Conservation (phyloP, 2,113 vertebrate species). For the Toxotes chatareus region DNA sequence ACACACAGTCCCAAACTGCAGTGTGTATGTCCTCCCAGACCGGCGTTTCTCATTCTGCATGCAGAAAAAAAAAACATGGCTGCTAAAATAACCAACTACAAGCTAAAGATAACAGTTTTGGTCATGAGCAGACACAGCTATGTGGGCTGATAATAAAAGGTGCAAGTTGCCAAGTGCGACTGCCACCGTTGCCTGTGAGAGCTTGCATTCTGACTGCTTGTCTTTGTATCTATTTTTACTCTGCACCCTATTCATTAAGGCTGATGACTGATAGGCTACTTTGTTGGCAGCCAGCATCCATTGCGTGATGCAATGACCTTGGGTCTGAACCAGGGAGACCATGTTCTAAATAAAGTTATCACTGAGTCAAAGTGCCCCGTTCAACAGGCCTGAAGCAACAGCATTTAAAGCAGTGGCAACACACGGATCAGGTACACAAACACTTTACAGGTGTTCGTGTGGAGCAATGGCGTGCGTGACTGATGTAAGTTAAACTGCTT, state of each 20-base stretch:
- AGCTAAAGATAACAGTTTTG: slow-evolving; percentile 50
- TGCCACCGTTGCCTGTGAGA: slow-evolving; percentile 66
- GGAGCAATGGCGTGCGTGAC: slow-evolving; percentile 29
- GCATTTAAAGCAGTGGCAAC: slow-evolving; percentile 31
- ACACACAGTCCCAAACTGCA: not conserved
- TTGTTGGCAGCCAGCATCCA: slow-evolving; percentile 73
- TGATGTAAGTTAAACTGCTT: slow-evolving; percentile 55
- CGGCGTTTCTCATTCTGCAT: slow-evolving; percentile 30
- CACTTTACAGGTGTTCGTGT: slow-evolving; percentile 47
- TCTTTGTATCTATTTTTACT: slow-evolving; percentile 81
- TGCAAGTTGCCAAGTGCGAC: slow-evolving; percentile 59
- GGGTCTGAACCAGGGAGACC: slow-evolving; percentile 67
- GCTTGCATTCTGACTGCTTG: slow-evolving; percentile 67
- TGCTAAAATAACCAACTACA: slow-evolving; percentile 60
- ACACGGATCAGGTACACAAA: slow-evolving; percentile 35
- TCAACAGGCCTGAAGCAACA: slow-evolving; percentile 28
- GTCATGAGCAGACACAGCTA: slow-evolving; percentile 54
- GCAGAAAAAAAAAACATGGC: slow-evolving; percentile 12
- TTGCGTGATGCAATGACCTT: slow-evolving; percentile 78
- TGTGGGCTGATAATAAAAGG: slow-evolving; percentile 71
- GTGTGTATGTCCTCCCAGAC: slow-evolving; percentile 1
- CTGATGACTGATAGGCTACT: slow-evolving; percentile 81
- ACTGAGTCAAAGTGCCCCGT: slow-evolving; percentile 39
- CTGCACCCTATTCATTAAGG: slow-evolving; percentile 76
- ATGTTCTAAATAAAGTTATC: slow-evolving; percentile 76